These are phyloP conservation scores for Sinocyclocheilus grahami DNA, from an alignment of 2,113 vertebrate genomes.

Conservation along the genomic window DNA sequence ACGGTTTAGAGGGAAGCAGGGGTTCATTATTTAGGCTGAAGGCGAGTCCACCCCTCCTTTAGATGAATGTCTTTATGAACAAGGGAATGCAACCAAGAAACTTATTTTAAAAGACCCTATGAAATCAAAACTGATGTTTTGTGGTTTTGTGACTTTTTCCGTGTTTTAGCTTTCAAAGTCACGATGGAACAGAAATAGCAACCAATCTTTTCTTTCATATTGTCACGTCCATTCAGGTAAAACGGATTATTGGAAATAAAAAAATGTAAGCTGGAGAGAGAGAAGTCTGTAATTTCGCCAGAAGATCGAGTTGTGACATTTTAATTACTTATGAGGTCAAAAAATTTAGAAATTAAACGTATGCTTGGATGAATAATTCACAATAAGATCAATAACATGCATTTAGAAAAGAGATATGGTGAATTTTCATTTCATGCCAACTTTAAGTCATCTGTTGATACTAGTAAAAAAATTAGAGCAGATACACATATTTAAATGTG, in stretches of 20 bases:
- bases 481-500: not conserved
- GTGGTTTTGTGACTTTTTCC: not conserved
- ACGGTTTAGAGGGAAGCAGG: not conserved
- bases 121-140: not conserved
- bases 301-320: too few relatives aligned
- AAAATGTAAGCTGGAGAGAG: too few relatives aligned
- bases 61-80: not conserved
- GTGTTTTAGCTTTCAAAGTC: not conserved
- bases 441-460: not conserved
- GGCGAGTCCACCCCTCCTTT: not conserved
- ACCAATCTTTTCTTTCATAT: too few relatives aligned
- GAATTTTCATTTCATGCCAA: not conserved
- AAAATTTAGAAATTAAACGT: too few relatives aligned
- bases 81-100: not conserved
- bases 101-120: not conserved
- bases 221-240: too few relatives aligned
- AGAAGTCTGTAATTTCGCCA: too few relatives aligned
- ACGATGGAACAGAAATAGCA: not conserved
- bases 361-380: not conserved
- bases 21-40: constrained; percentile 22
- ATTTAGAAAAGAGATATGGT: not conserved
- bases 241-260: too few relatives aligned
- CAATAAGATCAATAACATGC: not conserved
- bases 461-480: not conserved
- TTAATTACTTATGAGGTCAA: too few relatives aligned